These are phyloP conservation scores for Tricholauxania praeusta DNA, from an alignment of 2,888 invertebrate genomes.

Conservation along the genomic window DNA sequence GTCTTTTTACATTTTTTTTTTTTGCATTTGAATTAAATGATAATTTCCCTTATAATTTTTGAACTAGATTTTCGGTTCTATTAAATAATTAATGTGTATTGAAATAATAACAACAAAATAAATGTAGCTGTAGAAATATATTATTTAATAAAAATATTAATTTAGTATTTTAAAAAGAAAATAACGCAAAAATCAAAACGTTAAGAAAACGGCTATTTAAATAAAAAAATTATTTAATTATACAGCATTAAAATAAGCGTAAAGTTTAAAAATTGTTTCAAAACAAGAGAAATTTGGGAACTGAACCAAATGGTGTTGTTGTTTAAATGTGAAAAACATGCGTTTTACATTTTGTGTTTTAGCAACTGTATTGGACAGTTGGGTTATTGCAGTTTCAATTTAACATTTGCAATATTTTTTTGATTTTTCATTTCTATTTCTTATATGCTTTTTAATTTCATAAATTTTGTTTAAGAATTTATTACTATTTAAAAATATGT, in stretches of 20 bases:
- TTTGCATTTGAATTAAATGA: no score
- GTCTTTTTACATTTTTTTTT: no score
- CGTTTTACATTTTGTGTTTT: not conserved
- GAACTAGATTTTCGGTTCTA: no score
- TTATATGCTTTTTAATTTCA: slow-evolving; percentile 14
- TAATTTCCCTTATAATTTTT: no score
- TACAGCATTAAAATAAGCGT: not conserved
- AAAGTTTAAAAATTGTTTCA: not conserved
- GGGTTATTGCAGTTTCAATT: not conserved
- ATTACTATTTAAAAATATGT: slow-evolving; percentile 35
- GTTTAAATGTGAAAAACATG: not conserved
- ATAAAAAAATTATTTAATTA: not conserved
- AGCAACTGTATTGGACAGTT: slow-evolving; percentile 4
- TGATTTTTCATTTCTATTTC: slow-evolving; percentile 1
- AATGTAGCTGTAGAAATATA: not conserved
- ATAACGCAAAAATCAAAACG: not conserved
- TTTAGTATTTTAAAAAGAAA: not conserved
- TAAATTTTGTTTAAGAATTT: slow-evolving; percentile 19
- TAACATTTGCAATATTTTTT: slow-evolving; percentile 12
- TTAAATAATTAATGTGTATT: no score
- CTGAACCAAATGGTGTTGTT: not conserved
- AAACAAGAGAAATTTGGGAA: no score
- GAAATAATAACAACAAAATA: slow-evolving; percentile 12
- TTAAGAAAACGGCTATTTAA: not conserved
- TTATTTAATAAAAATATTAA: not conserved